Base-by-base conservation (phyloP, 2,113 vertebrate genomes). In the Vombatus ursinus region DNA sequence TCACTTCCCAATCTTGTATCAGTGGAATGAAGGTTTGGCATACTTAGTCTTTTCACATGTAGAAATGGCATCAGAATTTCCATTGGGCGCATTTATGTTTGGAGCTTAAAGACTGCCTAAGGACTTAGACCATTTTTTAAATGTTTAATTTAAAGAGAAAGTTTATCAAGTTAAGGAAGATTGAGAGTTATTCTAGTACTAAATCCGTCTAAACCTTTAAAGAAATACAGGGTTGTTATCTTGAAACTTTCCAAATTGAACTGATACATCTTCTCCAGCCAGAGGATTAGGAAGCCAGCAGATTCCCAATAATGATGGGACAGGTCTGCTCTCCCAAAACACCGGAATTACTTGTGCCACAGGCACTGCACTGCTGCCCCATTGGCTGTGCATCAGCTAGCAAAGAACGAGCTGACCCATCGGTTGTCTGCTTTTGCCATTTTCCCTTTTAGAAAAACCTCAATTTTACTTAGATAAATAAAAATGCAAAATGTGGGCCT, bases 341-440 rank as follows among this genome's bases (percentile, higher is more conserved):
- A 95, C 92, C 89, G 90, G 92, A 97, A 96, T 68, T 96, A 97
- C 97, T 97, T 26, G 92, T 1, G 90, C 84, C 0, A 0, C 57
- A 95, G 97, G 92, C 95, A 97, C 90, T 84, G 94, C 54, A 26
- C 68, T 97, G 98, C 96, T 95, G 95, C 92, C 97, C 96, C 96
- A 97, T 52, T 96, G 57, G 94, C 84, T 89, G 19, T 89, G 98
- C 96, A 97, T 91, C 97, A 53, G 52, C 96, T 97, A 94, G 47
- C 94, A 94, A 98, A 97, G 96, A 97, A 94, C 97, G 95, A 94
- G 96, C 89, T 93, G 48, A 93, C 92, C 61, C 95, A 8, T 19
- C 22, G 44, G 2, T 96, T 97, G 26, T 97, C 95, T 97, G 92
- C 93, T 98, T 95, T 90, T 94, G 91, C 94, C 93, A 94, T 96